Base-by-base conservation (phyloP, 2,113 vertebrate species). In the Panurus biarmicus region DNA sequence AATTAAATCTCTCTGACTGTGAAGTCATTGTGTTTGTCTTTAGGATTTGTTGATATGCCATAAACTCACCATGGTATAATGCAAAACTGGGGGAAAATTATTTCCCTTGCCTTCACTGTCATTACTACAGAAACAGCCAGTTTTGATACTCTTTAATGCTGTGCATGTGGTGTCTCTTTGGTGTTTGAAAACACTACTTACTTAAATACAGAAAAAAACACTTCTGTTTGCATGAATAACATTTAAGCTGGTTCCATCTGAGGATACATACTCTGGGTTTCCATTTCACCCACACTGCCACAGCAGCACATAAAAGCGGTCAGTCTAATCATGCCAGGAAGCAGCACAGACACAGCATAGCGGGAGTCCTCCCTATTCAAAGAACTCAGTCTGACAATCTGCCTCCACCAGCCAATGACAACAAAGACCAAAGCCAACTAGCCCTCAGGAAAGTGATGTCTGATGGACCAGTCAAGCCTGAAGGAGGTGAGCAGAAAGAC, bases 301-400 rank as follows among this genome's bases (percentile, higher is more conserved):
- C 97, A 98, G 98, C 98, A 98, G 98, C 98, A 98, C 98, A 98
- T 97, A 98, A 98, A 98, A 98, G 98, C 98, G 98, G 95, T 98
- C 98, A 98, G 98, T 98, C 97, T 98, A 98, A 98, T 98, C 98
- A 98, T 98, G 98, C 98, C 97, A 98, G 98, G 98, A 99, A 98
- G 98, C 98, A 98, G 97, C 99, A 99, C 98, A 98, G 99, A 98
- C 99, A 99, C 99, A 99, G 98, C 98, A 98, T 99, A 98, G 98
- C 98, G 97, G 99, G 99, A 97, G 98, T 98, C 98, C 98, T 99
- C 98, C 99, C 98, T 95, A 98, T 99, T 98, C 99, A 99, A 98
- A 99, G 98, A 99, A 98, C 99, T 98, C 98, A 98, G 96, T 98
- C 98, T 99, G 98, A 98, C 98, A 98, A 98, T 98, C 98, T 98